Conservation (phyloP, 2,888 invertebrate species). For the Flexamia atlantica region DNA sequence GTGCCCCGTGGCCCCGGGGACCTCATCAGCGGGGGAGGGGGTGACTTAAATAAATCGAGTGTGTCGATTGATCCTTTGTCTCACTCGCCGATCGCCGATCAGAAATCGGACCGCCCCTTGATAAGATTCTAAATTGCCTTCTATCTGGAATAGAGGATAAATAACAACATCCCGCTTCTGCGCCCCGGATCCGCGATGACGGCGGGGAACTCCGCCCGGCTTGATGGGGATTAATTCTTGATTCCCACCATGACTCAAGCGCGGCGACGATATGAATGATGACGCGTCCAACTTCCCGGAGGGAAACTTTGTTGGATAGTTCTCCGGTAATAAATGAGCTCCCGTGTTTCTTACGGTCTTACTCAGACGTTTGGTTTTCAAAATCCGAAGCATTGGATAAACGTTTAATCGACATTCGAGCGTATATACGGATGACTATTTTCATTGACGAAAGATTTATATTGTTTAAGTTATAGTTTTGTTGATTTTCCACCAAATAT, state of each 20-base stretch:
- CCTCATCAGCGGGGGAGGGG: not conserved
- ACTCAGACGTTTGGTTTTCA: not conserved
- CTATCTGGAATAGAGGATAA: constrained; percentile 42
- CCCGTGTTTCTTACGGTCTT: constrained; percentile 2
- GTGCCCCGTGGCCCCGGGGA: not conserved
- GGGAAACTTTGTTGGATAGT: constrained; percentile 33
- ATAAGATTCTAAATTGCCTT: constrained; percentile 35
- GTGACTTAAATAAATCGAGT: constrained; percentile 47
- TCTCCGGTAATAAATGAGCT: constrained; percentile 17
- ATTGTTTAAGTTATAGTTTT: no score
- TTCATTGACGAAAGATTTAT: no score
- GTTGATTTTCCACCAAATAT: no score
- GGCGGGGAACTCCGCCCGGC: not conserved
- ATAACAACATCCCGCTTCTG: constrained; percentile 11
- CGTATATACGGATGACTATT: no score
- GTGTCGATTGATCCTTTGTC: constrained; percentile 46
- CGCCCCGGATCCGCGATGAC: not conserved
- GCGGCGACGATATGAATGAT: constrained; percentile 15
- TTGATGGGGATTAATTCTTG: not conserved
- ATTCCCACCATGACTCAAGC: not conserved
- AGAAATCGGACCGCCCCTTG: constrained; percentile 18
- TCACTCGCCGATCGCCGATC: constrained; percentile 12
- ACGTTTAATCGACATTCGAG: no score
- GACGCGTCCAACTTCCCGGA: constrained; percentile 29
- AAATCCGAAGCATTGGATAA: no score